Base-by-base conservation (phyloP, 2,113 vertebrate genomes). In the Aegithalos caudatus region DNA sequence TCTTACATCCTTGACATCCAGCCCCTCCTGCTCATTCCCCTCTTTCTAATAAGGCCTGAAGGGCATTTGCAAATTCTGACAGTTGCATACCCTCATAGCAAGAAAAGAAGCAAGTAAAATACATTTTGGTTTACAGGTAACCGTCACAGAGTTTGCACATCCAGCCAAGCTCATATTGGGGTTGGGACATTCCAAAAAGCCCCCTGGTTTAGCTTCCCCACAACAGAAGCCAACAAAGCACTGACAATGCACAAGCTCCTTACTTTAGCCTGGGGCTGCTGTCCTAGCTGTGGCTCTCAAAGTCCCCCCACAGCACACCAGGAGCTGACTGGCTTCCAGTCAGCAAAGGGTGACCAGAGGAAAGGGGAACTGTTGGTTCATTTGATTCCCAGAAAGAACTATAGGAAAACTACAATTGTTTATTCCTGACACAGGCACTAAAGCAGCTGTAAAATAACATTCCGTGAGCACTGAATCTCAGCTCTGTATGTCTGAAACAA, bases 361-460 rank as follows among this genome's bases (percentile, higher is more conserved):
- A 89, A 86, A 94, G 33, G 24, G 60, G 69, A 93, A 89, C 31
- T 66, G 64, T 69, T 57, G 65, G 13, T 53, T 61, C 53, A 69
- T 24, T 25, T 14, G 10, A 51, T 40, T 50, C 27, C 51, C 60
- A 38, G 35, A 40, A 18, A 65, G 88, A 78, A 31, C 22, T 3
- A 19, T 0, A 28, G 54, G 50, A 69, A 72, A 77, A 14, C 31
- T 24, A 6, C 9, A 23, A 11, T 9, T 0, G 0, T 16, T 47
- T 31, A 18, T 5, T 89, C 61, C 65, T 27, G 10, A 62, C 53
- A 57, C 0, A 31, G 21, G 64, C 22, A 38, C 35, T 5, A 31
- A 58, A 66, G 35, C 6, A 38, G 29, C 53, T 60, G 29, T 40
- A 31, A 58, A 91, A 45, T 20, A 2, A 19, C 7, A 9, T 69